A percentile compares a stretch with the other conserved stretches of the same genome.
Conservation (phyloP, 2,888 invertebrate genomes). For the Mamestra brassicae region DNA sequence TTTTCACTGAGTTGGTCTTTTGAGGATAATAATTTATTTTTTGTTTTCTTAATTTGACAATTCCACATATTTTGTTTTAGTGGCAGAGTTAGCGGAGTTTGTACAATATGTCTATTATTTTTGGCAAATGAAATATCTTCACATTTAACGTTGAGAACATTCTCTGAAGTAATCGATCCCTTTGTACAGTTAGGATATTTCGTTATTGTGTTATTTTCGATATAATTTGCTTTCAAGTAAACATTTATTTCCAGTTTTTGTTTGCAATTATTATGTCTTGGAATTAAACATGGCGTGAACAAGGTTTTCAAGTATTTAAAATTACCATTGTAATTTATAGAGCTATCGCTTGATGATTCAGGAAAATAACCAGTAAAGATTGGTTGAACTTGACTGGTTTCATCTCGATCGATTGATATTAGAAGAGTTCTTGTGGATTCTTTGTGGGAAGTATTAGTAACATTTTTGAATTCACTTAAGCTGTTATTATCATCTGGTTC, state of each 20-base stretch:
- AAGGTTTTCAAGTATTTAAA: not conserved
- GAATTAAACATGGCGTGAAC: slow-evolving; percentile 3
- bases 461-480: not conserved
- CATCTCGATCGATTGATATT: slow-evolving; percentile 36
- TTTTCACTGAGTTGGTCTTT: not conserved
- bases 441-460: not conserved
- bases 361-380: slow-evolving; percentile 48
- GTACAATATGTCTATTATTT: slow-evolving; percentile 32
- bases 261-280: slow-evolving; percentile 13
- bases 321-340: not conserved
- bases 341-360: not conserved
- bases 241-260: slow-evolving; percentile 22
- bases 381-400: slow-evolving; percentile 40
- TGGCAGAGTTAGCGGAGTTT: not conserved
- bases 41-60: slow-evolving; percentile 22
- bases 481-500: not conserved
- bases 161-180: not conserved
- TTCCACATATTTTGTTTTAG: not conserved
- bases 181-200: slow-evolving; percentile 43
- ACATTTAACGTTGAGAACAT: slow-evolving; percentile 28
- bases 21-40: not conserved
- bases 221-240: slow-evolving; percentile 32
- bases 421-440: slow-evolving; percentile 6
- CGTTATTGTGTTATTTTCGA: slow-evolving; percentile 38
- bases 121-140: slow-evolving; percentile 25